These are phyloP conservation scores for Actenoides lindsayi DNA, from an alignment of 2,113 vertebrate genomes.

Conservation along the genomic window DNA sequence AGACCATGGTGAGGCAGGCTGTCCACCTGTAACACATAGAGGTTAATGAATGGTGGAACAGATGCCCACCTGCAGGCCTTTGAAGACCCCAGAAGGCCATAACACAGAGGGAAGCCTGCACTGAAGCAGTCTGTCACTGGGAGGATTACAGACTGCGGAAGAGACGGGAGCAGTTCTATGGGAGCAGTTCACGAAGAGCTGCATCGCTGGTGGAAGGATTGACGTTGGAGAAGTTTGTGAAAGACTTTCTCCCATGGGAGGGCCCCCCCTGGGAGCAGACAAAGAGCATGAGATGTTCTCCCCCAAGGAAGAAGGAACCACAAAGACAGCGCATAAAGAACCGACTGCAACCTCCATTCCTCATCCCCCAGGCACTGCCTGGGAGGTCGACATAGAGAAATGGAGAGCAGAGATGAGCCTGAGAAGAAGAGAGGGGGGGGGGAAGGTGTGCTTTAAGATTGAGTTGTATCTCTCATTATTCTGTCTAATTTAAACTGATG, in stretches of 20 bases:
- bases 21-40: too few species aligned
- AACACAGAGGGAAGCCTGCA: too few species aligned
- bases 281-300: background rate
- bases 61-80: too few species aligned
- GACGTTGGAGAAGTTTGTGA: background rate
- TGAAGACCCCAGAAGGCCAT: too few species aligned
- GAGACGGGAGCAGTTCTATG: too few species aligned
- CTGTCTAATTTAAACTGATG: background rate
- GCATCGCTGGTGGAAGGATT: background rate
- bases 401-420: background rate
- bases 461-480: background rate
- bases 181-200: background rate
- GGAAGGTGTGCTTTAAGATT: background rate
- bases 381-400: background rate
- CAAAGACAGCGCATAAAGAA: background rate
- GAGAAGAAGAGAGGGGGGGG: background rate
- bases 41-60: too few species aligned
- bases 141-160: too few species aligned
- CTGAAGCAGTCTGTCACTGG: too few species aligned
- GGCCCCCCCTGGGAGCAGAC: background rate
- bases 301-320: background rate
- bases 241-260: background rate
- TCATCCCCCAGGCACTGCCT: background rate
- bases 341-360: background rate
- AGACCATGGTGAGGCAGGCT: too few species aligned